Conservation (phyloP, 2,797 vertebrate genomes). For the Siniperca undulata region DNA sequence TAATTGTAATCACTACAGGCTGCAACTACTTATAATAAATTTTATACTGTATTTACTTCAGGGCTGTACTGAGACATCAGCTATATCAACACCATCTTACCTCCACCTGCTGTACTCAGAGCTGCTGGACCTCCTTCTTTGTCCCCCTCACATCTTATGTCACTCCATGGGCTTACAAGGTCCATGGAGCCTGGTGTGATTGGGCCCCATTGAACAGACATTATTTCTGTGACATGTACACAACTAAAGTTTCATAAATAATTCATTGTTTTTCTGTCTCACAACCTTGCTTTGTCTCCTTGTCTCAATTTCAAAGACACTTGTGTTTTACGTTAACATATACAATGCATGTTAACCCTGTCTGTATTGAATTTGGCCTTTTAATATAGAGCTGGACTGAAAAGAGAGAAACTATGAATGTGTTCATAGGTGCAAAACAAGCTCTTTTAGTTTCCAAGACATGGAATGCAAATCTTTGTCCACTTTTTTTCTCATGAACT, state of each 20-base stretch:
- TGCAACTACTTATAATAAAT: too few relatives aligned
- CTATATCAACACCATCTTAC: not conserved
- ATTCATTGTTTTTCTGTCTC: slow-evolving; percentile 14
- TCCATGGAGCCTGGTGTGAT: too few relatives aligned
- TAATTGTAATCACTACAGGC: not conserved
- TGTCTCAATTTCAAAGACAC: slow-evolving; percentile 13
- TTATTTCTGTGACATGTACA: slow-evolving; percentile 25
- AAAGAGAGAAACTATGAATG: slow-evolving; percentile 4
- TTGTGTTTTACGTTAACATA: slow-evolving; percentile 15
- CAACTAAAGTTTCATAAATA: slow-evolving; percentile 30
- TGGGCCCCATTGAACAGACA: slow-evolving; percentile 30
- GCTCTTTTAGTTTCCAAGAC: slow-evolving; percentile 12
- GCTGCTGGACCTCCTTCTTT: not conserved
- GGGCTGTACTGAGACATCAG: not conserved
- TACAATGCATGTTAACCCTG: not conserved
- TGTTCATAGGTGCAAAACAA: slow-evolving; percentile 20
- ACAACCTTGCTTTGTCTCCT: slow-evolving; percentile 12
- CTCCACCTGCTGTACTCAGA: not conserved
- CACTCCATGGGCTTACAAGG: too few relatives aligned
- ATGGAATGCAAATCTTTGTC: slow-evolving; percentile 11
- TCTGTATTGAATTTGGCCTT: slow-evolving; percentile 4
- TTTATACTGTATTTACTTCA: not conserved
- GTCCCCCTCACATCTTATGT: too few relatives aligned
- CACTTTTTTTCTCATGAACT: slow-evolving; percentile 42
- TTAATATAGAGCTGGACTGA: slow-evolving; percentile 1